A percentile compares a stretch with the other conserved stretches of the same genome.
These are phyloP conservation scores for Nipponia nippon DNA, from an alignment of 2,113 vertebrate species.

Conservation along the genomic window DNA sequence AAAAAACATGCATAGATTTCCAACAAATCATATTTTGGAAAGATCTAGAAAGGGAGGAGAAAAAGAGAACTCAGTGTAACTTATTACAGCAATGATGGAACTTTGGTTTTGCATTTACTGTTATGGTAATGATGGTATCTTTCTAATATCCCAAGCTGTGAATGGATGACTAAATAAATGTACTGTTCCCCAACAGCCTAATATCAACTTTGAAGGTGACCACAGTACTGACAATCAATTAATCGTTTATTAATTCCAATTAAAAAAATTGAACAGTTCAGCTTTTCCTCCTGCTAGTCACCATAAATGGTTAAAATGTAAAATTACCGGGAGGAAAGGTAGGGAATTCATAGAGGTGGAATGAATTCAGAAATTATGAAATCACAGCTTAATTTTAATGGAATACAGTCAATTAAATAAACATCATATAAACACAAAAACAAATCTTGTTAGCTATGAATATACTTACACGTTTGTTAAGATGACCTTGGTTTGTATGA, in stretches of 20 bases:
- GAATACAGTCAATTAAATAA: not conserved
- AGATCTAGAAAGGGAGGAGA: not conserved
- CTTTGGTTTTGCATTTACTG: not conserved
- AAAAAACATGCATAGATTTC: not conserved
- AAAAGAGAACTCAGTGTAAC: not conserved
- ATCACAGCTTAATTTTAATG: not conserved
- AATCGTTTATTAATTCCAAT: not conserved
- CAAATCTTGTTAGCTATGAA: not conserved
- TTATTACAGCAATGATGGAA: not conserved
- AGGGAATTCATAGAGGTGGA: not conserved
- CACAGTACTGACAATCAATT: not conserved
- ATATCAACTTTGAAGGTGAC: not conserved
- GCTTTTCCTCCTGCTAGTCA: not conserved
- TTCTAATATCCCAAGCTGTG: not conserved
- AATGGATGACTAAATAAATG: not conserved
- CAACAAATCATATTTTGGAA: not conserved
- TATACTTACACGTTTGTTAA: not conserved
- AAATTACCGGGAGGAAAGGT: not conserved
- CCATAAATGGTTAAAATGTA: not conserved
- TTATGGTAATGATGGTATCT: not conserved
- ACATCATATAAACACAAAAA: not conserved
- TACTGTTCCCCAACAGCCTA: not conserved
- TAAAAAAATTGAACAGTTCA: not conserved
- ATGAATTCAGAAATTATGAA: not conserved
- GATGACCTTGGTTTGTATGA: not conserved